Base-by-base conservation (phyloP, 2,113 vertebrate species). In the Hiodon tergisus region DNA sequence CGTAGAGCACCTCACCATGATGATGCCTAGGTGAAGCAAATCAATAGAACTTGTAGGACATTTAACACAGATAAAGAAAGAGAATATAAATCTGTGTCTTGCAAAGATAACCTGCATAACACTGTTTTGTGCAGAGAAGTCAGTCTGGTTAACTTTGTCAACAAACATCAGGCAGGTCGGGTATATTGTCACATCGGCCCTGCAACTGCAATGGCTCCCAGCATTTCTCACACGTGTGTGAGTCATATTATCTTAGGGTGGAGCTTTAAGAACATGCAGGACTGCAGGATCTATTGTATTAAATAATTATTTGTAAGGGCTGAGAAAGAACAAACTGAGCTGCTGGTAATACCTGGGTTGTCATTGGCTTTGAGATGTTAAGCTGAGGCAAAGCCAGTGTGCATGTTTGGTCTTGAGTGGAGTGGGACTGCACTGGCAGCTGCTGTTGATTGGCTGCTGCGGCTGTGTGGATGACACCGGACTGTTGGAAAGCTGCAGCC, bases 281-380 rank as follows among this genome's bases (percentile, higher is more conserved):
- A 31, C 31, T 31, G 31, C n/a, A 2, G 31, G 2, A 31, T 31
- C 31, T 31, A 31, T 31, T 2, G 31, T 31, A 31, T 31, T 31
- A 31, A 31, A 31, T 31, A 31, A 31, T 31, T 31, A 31, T 31
- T 10, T 6, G 7, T 11, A 47, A 66, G 48, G 4, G 59, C 59
- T 66, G 46, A 10, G 10, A 48, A 47, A 66, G n/a, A 46, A 4
- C 31, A 8, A 8, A n/a, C 16, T 3, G 16, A 62, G 17, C 71
- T 57, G 48, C 16, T 2, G 69, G 3, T 47, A 77, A 71, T 92
- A 95, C 94, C 94, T 95, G 94, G 74, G 95, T 94, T 16, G 93
- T 95, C 85, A 96, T 94, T 53, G 95, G 94, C 84, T 96, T 94
- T 0, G 95, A 93, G 76, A 95, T 88, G 48, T 94, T 85, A 74